These are phyloP conservation scores for Neoseiulus cucumeris DNA, from an alignment of 1,140 invertebrate genomes.

Conservation along the genomic window DNA sequence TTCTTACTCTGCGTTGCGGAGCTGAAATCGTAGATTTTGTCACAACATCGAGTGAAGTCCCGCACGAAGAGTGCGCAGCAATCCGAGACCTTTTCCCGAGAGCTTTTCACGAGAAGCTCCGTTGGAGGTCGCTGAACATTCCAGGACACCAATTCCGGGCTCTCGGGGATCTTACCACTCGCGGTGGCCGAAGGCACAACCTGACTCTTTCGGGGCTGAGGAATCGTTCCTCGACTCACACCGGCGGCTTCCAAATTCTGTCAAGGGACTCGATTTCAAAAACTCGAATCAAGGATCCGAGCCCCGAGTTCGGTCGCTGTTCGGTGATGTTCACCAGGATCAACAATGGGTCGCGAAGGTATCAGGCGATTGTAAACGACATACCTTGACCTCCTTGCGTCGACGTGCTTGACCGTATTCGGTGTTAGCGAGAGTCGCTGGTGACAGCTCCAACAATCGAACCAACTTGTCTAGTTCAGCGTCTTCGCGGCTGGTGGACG, in stretches of 20 bases:
- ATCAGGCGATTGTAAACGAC: too few relatives aligned
- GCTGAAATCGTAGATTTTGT: slow-evolving; percentile 6
- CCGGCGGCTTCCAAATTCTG: too few relatives aligned
- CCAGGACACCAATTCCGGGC: neutral
- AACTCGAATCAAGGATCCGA: too few relatives aligned
- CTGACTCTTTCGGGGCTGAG: neutral
- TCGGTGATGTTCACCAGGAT: too few relatives aligned
- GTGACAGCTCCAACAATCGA: neutral
- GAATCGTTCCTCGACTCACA: neutral
- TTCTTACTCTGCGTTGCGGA: neutral
- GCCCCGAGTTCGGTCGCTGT: too few relatives aligned
- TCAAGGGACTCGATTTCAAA: too few relatives aligned
- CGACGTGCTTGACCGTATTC: neutral
- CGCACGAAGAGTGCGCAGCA: neutral
- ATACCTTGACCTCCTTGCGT: neutral
- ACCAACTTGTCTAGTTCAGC: neutral
- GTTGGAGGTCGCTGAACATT: neutral
- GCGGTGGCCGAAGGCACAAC: neutral
- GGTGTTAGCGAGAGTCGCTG: neutral
- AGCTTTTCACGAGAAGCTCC: neutral
- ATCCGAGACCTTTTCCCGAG: neutral
- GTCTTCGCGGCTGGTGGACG: neutral
- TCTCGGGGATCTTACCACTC: neutral
- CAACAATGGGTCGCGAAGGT: too few relatives aligned
- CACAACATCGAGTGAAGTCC: neutral